Evolutionary conservation across 2,888 invertebrate genomes (phyloP), one percentile per base, ranked within the genome.

Genomic region (Carterocephalus palaemon): DNA sequence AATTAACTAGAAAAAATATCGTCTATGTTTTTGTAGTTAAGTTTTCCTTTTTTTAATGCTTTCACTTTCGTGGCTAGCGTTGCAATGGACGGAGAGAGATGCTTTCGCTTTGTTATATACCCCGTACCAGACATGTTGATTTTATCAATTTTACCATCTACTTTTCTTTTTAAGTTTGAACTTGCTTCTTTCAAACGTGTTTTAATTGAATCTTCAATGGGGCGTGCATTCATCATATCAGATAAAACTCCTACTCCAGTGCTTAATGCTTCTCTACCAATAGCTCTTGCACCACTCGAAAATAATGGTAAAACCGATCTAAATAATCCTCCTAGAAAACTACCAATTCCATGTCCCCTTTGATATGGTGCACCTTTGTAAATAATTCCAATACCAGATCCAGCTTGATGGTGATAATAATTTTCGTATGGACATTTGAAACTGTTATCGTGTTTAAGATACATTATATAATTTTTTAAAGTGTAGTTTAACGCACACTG

Each of bases 401-500:
- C 57, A 24, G 57, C 57, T 49, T 59, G 62, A 46, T 56, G 52
- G 10, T 42, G 5, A 49, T 55, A 54, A 41, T 54, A 53, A 39
- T 54, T n/a, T n/a, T n/a, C n/a, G n/a, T n/a, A n/a, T n/a, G n/a
- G n/a, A n/a, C n/a, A n/a, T n/a, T n/a, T n/a, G 40, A 45, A 55
- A 40, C 49, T 60, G 57, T 47, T 34, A 16, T 6, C 20, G 29
- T 43, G 20, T 20, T 43, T 47, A 22, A 36, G n/a, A 38, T 49
- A 45, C 47, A 56, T 26, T 19, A 26, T 55, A 49, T 52, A 46
- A 29, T 45, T 52, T 52, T 48, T 10, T 46, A 26, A 57, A 57
- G 40, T 59, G 59, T 9, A 61, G 56, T 48, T 61, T 61, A 45
- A 59, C 43, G 42, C 56, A 57, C 41, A 38, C 46, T 13, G 56